phyloP scores from a whole-genome alignment of 53 echinoderm and acorn worm species.

The Temnopleurus reevesii region DNA sequence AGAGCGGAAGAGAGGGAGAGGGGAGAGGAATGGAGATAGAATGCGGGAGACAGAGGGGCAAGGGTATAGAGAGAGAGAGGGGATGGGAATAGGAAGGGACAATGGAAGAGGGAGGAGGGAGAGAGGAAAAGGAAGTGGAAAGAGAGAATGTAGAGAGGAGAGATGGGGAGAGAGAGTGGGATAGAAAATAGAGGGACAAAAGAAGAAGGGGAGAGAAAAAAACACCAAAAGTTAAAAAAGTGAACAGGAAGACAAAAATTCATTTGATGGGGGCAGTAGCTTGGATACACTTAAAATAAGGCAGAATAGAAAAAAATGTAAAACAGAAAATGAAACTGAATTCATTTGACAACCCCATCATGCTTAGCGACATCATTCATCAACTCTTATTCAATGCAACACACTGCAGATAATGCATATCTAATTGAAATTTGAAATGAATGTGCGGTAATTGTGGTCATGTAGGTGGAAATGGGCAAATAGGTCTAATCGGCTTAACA shows the following conservation, averaged over 20 bases:
- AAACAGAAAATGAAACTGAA: background rate
- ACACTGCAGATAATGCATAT: background rate
- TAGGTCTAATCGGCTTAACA: background rate
- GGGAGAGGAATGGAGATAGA: background rate
- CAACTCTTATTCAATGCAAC: background rate
- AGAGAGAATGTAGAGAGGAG: too few species aligned
- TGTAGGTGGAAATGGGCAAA: background rate
- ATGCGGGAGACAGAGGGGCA: background rate
- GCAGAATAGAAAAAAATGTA: background rate
- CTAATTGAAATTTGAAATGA: background rate
- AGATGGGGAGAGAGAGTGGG: too few species aligned
- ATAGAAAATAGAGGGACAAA: too few species aligned
- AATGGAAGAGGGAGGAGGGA: background rate
- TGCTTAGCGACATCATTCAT: background rate
- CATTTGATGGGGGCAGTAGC: too few species aligned
- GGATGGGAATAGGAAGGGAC: background rate
- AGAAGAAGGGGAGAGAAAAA: too few species aligned
- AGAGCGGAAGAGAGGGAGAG: too few species aligned
- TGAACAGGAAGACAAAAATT: too few species aligned
- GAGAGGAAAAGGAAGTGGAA: too few species aligned
- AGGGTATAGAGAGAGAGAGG: background rate
- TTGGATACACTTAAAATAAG: background rate
- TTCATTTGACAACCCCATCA: background rate
- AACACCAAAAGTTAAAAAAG: too few species aligned
- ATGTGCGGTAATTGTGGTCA: slow-evolving; percentile 3